These are phyloP conservation scores for Zaprionus africanus DNA, from an alignment of 1,140 invertebrate species.

Conservation along the genomic window DNA sequence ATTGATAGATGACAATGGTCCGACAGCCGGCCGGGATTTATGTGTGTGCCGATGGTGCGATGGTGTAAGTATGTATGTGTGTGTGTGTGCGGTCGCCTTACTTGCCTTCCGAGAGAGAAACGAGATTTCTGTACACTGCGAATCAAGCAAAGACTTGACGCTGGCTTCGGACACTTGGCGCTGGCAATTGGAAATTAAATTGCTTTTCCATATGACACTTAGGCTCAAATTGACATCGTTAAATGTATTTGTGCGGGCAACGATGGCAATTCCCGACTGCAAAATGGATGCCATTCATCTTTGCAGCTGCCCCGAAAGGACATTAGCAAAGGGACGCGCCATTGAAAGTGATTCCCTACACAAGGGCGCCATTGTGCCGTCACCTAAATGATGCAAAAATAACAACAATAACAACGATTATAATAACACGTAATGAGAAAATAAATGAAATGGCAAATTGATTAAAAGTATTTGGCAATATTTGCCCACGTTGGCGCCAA, in stretches of 20 bases:
- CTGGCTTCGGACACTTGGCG: conserved; percentile 26
- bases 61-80: neutral
- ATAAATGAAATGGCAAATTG: conserved; percentile 23
- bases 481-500: neutral
- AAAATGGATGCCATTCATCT: conserved; percentile 53
- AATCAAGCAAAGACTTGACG: conserved; percentile 11
- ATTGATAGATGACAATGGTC: conserved; percentile 68
- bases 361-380: conserved; percentile 15
- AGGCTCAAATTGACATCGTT: conserved; percentile 55
- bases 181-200: conserved; percentile 63
- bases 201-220: conserved; percentile 62
- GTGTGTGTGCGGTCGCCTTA: neutral
- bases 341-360: conserved; percentile 38
- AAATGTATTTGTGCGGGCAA: conserved; percentile 44
- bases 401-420: conserved; percentile 26
- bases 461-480: conserved; percentile 19
- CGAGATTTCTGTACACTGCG: conserved; percentile 34
- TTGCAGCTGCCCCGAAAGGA: conserved; percentile 13
- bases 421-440: conserved; percentile 8
- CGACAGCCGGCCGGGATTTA: conserved; percentile 43
- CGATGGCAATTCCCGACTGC: conserved; percentile 34
- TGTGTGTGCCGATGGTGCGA: conserved; percentile 24
- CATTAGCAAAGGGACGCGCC: conserved; percentile 11
- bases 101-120: conserved; percentile 6
- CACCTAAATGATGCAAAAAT: conserved; percentile 30